Base-by-base conservation (phyloP, 2,113 vertebrate species). In the Psilopogon haemacephalus region DNA sequence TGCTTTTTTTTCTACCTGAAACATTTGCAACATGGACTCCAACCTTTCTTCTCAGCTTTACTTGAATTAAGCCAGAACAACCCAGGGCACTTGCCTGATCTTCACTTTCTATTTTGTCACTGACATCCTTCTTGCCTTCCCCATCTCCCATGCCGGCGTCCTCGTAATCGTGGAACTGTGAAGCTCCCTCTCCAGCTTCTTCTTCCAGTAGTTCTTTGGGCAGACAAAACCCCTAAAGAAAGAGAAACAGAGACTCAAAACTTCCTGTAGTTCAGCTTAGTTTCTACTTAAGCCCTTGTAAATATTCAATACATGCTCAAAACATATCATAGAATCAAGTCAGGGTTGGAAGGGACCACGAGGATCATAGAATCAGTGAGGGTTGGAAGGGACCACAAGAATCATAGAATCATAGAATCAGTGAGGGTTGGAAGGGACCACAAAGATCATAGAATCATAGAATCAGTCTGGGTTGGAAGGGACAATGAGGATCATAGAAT, bases 21-120 rank as follows among this genome's bases (percentile, higher is more conserved):
- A 63, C 6, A 74, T 21, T 9, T 19, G 81, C 14, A 60, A 48
- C 1, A 17, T 10, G 27, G 27, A 69, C 73, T 70, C 78, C 48
- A 84, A 35, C 24, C 37, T 3, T 23, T 84, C 76, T 89, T 85
- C 80, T 37, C 33, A 52, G 30, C 59, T 90, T 56, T 60, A 48
- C 24, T 78, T 59, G 6, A 86, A 38, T n/a, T 74, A 64, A 75
- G 83, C 32, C 60, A 72, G 58, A 89, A 48, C 10, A 37, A 48
- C 16, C 16, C 35, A 35, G 77, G 74, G 72, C n/a, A 96, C 96
- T 55, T 97, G 98, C 99, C 99, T 99, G 99, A 62, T 99, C 99
- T 97, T 99, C 99, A 37, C 98, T 99, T 97, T 99, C 99, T 79
- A 99, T 99, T 97, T 98, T 98, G 95, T 99, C 98, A 18, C 99